Conservation (phyloP, 37 sponge, comb jelly and placozoan genomes). For the Halisarca cf. caerulea region DNA sequence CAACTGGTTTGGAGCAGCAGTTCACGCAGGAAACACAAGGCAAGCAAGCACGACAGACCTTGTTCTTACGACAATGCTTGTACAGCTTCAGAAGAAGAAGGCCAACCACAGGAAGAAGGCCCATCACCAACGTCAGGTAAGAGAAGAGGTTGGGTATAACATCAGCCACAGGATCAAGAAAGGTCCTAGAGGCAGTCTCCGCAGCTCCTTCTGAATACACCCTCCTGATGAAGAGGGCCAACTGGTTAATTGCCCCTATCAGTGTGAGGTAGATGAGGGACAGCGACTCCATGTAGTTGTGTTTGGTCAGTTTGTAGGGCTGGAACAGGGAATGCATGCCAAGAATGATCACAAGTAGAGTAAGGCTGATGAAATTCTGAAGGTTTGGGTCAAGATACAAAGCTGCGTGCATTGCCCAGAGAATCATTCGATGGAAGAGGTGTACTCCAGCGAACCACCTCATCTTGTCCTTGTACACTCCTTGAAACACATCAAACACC, state of each 20-base stretch:
- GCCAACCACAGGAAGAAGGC: background rate
- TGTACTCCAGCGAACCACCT: background rate
- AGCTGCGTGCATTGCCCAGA: background rate
- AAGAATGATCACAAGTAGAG: conserved; percentile 3
- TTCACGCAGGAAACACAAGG: too few relatives aligned
- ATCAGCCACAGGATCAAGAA: background rate
- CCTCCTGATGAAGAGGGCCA: background rate
- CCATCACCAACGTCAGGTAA: background rate
- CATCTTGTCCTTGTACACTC: conserved; percentile 2
- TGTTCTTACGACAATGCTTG: background rate
- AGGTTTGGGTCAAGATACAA: background rate
- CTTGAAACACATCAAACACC: conserved; percentile 26
- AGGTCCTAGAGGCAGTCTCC: too few relatives aligned
- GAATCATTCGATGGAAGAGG: background rate
- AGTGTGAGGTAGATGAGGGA: background rate
- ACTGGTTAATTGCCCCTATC: too few relatives aligned
- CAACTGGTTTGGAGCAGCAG: too few relatives aligned
- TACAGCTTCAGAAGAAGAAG: background rate
- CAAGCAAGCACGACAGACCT: too few relatives aligned
- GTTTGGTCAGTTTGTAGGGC: background rate
- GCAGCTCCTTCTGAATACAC: background rate
- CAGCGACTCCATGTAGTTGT: conserved; percentile 22
- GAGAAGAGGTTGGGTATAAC: background rate
- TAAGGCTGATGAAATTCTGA: background rate
- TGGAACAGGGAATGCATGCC: conserved; percentile 6